phyloP scores from a whole-genome alignment of 2,888 invertebrate species.

The Acrobasis consociella region DNA sequence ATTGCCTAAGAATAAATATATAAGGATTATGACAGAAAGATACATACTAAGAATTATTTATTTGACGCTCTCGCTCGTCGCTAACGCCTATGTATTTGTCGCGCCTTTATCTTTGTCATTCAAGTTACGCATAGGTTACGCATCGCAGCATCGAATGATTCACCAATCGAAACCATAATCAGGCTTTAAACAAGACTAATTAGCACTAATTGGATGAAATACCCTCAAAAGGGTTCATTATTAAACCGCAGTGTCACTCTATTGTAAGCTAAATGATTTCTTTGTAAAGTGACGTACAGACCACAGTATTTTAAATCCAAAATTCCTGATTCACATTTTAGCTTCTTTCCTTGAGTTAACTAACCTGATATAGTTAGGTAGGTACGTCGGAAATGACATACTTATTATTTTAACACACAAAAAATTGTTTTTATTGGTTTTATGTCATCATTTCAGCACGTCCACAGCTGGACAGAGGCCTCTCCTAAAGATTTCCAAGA shows the following conservation, averaged over 20 bases:
- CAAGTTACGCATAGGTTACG: slow-evolving; percentile 12
- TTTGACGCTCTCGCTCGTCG: slow-evolving; percentile 27
- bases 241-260: slow-evolving; percentile 40
- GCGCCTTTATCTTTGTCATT: slow-evolving; percentile 21
- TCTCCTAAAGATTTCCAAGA: too few relatives aligned
- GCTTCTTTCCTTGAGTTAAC: neutral
- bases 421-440: too few relatives aligned
- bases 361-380: too few relatives aligned
- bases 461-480: too few relatives aligned
- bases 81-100: slow-evolving; percentile 29
- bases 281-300: slow-evolving; percentile 30
- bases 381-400: too few relatives aligned
- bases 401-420: too few relatives aligned
- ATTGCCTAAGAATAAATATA: too few relatives aligned
- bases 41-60: too few relatives aligned
- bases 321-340: neutral
- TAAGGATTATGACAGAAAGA: too few relatives aligned
- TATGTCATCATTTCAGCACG: too few relatives aligned
- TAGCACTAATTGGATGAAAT: slow-evolving; percentile 69
- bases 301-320: neutral
- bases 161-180: slow-evolving; percentile 49
- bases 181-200: slow-evolving; percentile 35
- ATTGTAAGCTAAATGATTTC: slow-evolving; percentile 35
- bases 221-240: slow-evolving; percentile 50
- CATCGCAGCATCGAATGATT: slow-evolving; percentile 43